Base-by-base conservation (phyloP, 1,140 invertebrate genomes). In the Drosophila pseudoananassae region DNA sequence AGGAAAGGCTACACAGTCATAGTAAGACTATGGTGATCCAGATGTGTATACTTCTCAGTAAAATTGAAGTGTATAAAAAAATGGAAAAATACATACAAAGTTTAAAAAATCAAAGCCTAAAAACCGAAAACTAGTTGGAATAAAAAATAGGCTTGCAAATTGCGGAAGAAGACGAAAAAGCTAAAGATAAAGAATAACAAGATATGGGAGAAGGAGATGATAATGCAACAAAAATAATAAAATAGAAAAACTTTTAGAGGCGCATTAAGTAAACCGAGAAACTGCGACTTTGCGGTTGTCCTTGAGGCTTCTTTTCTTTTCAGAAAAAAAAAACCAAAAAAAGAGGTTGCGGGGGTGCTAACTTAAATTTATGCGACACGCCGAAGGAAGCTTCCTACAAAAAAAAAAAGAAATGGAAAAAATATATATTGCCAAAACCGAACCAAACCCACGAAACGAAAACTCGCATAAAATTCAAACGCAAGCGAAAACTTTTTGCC, bases 241-340 rank as follows among this genome's bases (percentile, higher is more conserved):
- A 88, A 87, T 87, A 87, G 83, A 65, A 81, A 87, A 87, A 87
- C 83, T 87, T 87, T 87, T 88, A 87, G 83, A 70, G 78, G 83
- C 71, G 76, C 83, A 87, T 87, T 88, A 88, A 88, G 78, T 83
- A 88, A 87, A 88, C 83, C 83, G 60, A 88, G 81, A 68, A 78
- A 78, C 78, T 87, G 75, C 78, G 83, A 83, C 82, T 87, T 76
- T 87, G 83, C 56, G 83, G 83, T 76, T 88, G 83, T 87, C 83
- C 83, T 87, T 87, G 83, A 87, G 53, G 63, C 65, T 36, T 27
- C 46, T 27, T 29, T 38, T 46, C 43, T 17, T 43, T 43, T 43
- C 15, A 5, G 1, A 36, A 36, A 10, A 36, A 31, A 33, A 10
- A 2, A 10, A 36, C 4, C 3, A 12, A 36, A 36, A 36, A 3